Percentiles rank a stretch among this genome's conserved stretches.
These are phyloP conservation scores for Cirrhinus molitorella DNA, from an alignment of 2,797 vertebrate genomes.

Conservation along the genomic window DNA sequence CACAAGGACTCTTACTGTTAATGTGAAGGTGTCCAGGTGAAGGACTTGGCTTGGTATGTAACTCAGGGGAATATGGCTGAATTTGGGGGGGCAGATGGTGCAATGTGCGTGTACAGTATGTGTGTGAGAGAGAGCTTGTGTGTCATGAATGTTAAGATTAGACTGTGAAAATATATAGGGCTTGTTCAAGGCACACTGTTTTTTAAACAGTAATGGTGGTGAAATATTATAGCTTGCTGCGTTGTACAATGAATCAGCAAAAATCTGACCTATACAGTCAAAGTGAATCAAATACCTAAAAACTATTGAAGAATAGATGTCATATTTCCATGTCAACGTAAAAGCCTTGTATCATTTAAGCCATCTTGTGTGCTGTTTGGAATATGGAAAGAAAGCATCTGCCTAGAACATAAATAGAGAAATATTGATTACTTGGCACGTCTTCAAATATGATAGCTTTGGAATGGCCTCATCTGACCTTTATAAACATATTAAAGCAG, in stretches of 20 bases:
- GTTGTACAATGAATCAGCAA: background rate
- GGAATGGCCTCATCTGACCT: background rate
- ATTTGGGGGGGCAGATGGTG: constrained; percentile 5
- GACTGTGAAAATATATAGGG: background rate
- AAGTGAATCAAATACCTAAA: background rate
- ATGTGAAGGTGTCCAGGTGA: constrained; percentile 18
- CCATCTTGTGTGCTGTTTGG: background rate
- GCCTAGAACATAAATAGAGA: background rate
- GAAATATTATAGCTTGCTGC: background rate
- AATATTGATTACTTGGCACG: background rate
- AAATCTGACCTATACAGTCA: background rate
- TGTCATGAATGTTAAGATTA: background rate
- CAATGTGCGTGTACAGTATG: background rate
- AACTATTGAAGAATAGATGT: background rate
- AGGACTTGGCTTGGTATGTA: constrained; percentile 34
- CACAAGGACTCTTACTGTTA: constrained; percentile 1
- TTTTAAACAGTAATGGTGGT: background rate
- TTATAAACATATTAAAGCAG: background rate
- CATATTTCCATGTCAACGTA: background rate
- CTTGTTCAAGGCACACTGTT: background rate
- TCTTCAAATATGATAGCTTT: background rate
- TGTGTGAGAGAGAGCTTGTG: background rate
- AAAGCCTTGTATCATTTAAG: background rate
- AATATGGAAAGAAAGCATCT: background rate
- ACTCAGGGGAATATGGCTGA: background rate